A percentile compares a stretch with the other conserved stretches of the same genome.
These are phyloP conservation scores for Caenorhabditis drosophilae DNA, from an alignment of 2,888 invertebrate genomes.

Conservation along the genomic window DNA sequence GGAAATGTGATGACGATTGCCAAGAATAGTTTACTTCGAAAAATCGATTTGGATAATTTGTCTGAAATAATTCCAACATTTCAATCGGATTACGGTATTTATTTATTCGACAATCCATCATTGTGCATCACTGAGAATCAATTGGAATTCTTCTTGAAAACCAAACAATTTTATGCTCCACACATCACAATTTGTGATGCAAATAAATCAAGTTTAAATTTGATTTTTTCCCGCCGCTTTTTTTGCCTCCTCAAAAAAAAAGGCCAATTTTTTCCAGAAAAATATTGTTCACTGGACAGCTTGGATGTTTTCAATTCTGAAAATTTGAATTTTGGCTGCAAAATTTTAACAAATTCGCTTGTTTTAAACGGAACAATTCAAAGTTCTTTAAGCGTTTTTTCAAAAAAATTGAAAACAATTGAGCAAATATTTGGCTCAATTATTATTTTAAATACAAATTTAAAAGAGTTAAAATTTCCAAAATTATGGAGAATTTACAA, in stretches of 20 bases:
- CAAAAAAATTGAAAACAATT: no score
- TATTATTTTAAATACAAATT: slow-evolving; percentile 13
- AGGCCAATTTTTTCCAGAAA: no score
- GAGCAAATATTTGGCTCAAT: slow-evolving; percentile 29
- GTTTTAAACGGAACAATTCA: slow-evolving; percentile 20
- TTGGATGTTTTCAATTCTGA: slow-evolving; percentile 26
- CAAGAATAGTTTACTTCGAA: slow-evolving; percentile 26
- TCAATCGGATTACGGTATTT: slow-evolving; percentile 26
- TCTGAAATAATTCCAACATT: slow-evolving; percentile 10
- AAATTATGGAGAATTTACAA: slow-evolving; percentile 31
- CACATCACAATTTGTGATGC: slow-evolving; percentile 30
- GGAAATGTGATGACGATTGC: slow-evolving; percentile 29
- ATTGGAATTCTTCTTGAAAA: slow-evolving; percentile 14
- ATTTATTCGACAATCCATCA: slow-evolving; percentile 33
- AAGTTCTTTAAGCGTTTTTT: no score
- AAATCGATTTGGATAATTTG: slow-evolving; percentile 20
- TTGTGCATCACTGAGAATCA: slow-evolving; percentile 22
- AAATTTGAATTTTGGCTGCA: slow-evolving; percentile 17
- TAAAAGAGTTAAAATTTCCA: slow-evolving; percentile 15
- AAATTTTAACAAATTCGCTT: slow-evolving; percentile 28
- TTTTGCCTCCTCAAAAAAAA: not conserved
- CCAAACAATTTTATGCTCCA: slow-evolving; percentile 23
- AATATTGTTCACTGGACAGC: slow-evolving; percentile 27
- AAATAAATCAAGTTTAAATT: slow-evolving; percentile 2
- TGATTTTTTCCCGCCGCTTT: not conserved